phyloP scores from a whole-genome alignment of 2,113 vertebrate genomes.

The Serinus canaria region DNA sequence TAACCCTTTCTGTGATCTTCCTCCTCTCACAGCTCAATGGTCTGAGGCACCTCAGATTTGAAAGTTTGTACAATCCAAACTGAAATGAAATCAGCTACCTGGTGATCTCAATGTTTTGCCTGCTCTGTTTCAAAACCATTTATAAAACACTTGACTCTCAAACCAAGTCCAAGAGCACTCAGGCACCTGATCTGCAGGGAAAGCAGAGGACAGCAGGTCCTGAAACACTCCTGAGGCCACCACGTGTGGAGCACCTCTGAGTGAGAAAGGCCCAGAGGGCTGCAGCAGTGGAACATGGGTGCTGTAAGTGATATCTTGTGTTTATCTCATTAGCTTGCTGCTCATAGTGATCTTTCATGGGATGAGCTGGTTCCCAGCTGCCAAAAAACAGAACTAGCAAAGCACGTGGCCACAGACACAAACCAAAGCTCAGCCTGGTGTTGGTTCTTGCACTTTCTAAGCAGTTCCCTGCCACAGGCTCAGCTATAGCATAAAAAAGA shows the following conservation, averaged over 20 bases:
- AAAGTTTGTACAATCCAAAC: neutral
- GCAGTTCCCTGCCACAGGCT: rapidly evolving
- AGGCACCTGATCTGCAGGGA: neutral
- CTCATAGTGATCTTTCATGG: neutral
- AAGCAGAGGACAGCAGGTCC: neutral
- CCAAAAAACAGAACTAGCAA: neutral
- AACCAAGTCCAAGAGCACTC: neutral
- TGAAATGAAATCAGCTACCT: neutral
- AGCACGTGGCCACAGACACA: neutral
- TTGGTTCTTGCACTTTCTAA: neutral
- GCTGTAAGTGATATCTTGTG: neutral
- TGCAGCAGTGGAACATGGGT: neutral
- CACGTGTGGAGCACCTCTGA: neutral
- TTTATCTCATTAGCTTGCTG: neutral
- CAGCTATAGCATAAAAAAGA: neutral
- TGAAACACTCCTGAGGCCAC: neutral
- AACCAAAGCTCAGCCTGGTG: neutral
- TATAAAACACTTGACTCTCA: neutral
- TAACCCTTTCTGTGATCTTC: neutral
- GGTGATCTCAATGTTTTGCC: neutral
- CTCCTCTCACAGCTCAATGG: neutral
- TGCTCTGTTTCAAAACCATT: neutral
- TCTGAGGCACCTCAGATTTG: neutral
- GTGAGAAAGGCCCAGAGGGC: neutral
- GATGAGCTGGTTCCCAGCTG: neutral